phyloP scores from a whole-genome alignment of 1,140 invertebrate species.

The Ganaspis sp. region DNA sequence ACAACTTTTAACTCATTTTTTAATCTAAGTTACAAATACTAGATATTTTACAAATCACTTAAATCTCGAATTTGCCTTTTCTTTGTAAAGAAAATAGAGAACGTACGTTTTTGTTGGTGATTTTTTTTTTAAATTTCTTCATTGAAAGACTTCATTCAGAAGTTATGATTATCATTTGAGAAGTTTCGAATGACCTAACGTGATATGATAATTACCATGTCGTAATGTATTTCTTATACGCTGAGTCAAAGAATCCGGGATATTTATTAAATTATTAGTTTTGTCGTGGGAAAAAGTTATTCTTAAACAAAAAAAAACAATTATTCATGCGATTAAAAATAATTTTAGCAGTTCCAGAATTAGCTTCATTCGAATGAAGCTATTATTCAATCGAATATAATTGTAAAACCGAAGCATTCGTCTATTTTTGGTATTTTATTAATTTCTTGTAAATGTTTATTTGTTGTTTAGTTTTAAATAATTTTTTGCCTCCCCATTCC shows the following conservation, averaged over 20 bases:
- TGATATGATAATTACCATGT: constrained; percentile 8
- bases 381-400: too few relatives aligned
- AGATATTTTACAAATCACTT: neutral
- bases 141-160: neutral
- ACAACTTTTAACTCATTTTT: neutral
- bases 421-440: too few relatives aligned
- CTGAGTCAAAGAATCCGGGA: neutral
- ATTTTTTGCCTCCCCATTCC: too few relatives aligned
- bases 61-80: neutral
- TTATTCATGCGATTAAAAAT: neutral
- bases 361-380: too few relatives aligned
- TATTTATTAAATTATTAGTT: neutral
- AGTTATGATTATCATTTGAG: neutral
- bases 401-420: too few relatives aligned
- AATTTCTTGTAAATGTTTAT: too few relatives aligned
- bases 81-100: neutral
- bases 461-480: too few relatives aligned
- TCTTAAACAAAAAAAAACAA: neutral
- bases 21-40: neutral
- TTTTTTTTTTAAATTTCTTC: neutral
- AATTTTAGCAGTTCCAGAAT: neutral
- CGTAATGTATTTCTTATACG: neutral
- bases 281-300: neutral
- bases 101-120: neutral
- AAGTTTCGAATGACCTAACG: constrained; percentile 6